A percentile compares a stretch with the other conserved stretches of the same genome.
Conservation (phyloP, 2,113 vertebrate genomes). For the Emydocephalus ijimae region DNA sequence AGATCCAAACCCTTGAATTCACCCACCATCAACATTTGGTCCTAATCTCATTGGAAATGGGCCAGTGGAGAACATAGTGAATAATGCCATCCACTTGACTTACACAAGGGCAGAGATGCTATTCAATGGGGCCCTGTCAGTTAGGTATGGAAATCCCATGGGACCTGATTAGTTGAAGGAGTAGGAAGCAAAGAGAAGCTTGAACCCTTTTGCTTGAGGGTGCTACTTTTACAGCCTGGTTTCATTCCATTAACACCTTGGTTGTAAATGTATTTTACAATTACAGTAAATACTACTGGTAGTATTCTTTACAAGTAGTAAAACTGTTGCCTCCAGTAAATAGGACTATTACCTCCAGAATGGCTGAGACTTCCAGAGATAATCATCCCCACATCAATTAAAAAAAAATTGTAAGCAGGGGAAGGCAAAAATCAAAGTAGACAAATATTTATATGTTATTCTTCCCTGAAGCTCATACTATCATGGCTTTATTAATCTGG, state of each 20-base stretch:
- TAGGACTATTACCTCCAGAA: background rate
- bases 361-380: background rate
- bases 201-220: background rate
- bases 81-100: background rate
- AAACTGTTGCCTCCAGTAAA: too few relatives aligned
- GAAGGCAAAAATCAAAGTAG: background rate
- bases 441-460: background rate
- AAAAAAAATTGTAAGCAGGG: background rate
- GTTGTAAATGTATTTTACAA: background rate
- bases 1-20: background rate
- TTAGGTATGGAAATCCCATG: background rate
- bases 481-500: background rate
- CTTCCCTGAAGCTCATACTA: background rate
- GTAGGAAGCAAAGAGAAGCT: background rate
- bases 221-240: background rate
- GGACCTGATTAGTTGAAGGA: background rate
- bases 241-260: background rate
- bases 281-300: background rate
- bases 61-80: background rate
- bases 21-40: background rate
- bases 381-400: background rate
- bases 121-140: background rate
- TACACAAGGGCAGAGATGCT: background rate
- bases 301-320: background rate
- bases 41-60: background rate